phyloP scores from a whole-genome alignment of 2,888 invertebrate genomes.

The Ormyrus thymus region DNA sequence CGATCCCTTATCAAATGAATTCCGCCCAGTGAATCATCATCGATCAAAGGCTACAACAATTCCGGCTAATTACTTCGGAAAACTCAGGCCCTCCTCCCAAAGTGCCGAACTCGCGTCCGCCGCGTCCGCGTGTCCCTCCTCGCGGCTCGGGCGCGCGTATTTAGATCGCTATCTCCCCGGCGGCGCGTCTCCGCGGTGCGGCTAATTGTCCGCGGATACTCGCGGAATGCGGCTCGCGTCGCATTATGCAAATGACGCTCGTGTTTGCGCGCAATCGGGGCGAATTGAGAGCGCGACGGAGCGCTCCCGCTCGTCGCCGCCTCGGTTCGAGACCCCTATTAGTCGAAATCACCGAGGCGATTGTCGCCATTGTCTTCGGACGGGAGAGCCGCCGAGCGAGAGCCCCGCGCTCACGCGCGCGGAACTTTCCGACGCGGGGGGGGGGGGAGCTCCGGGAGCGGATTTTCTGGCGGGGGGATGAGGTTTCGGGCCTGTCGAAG shows the following conservation, averaged over 20 bases:
- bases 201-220: constrained; percentile 29
- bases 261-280: not conserved
- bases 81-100: too few species aligned
- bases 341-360: constrained; percentile 34
- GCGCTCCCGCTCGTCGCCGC: not conserved
- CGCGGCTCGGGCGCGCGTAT: too few species aligned
- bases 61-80: too few species aligned
- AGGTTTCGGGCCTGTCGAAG: too few species aligned
- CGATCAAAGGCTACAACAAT: too few species aligned
- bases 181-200: not conserved
- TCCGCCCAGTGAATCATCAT: too few species aligned
- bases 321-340: constrained; percentile 40
- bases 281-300: constrained; percentile 37
- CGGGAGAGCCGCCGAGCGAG: not conserved
- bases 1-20: too few species aligned
- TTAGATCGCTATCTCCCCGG: not conserved
- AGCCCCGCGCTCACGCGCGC: not conserved
- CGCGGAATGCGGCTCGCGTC: constrained; percentile 47
- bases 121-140: too few species aligned
- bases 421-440: too few species aligned
- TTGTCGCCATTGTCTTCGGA: constrained; percentile 27
- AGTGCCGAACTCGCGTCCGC: too few species aligned
- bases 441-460: too few species aligned
- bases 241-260: constrained; percentile 53
- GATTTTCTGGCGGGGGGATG: too few species aligned